Conservation (phyloP, 2,797 vertebrate genomes). For the Vespertilio murinus region DNA sequence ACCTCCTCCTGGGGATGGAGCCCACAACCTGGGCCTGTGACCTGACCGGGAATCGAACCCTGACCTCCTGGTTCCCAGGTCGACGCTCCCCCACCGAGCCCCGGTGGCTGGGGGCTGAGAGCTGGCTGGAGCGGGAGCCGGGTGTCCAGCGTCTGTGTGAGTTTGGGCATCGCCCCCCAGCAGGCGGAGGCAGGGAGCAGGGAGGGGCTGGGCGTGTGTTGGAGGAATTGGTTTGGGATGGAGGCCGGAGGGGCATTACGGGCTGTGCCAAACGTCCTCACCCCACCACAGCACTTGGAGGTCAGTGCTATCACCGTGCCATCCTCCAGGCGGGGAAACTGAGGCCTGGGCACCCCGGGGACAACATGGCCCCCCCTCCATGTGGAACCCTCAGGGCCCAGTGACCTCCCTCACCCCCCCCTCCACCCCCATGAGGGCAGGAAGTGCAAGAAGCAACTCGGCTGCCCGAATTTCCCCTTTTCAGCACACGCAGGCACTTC, state of each 20-base stretch:
- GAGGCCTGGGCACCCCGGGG: background rate
- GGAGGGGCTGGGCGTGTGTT: background rate
- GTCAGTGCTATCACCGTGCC: background rate
- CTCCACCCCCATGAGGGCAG: background rate
- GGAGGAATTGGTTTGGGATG: background rate
- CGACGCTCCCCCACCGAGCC: too few relatives aligned
- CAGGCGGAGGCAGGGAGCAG: background rate
- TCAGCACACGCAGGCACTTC: constrained; percentile 63
- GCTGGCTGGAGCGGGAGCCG: rapidly evolving
- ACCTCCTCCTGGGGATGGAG: too few relatives aligned
- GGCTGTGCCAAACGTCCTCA: background rate
- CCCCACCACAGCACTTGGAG: background rate
- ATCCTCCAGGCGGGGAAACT: background rate
- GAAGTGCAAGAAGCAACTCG: background rate
- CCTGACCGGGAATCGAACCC: too few relatives aligned
- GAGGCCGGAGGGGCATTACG: background rate
- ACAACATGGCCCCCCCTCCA: background rate
- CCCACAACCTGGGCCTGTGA: too few relatives aligned
- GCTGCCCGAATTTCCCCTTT: constrained; percentile 66
- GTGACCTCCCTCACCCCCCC: background rate
- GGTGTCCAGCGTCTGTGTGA: background rate
- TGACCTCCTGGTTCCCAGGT: too few relatives aligned
- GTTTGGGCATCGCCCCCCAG: background rate
- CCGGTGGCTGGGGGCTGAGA: rapidly evolving
- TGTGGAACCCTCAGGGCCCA: background rate